Evolutionary conservation across 2,797 vertebrate genomes (phyloP).

Genomic region (Chelon auratus): DNA sequence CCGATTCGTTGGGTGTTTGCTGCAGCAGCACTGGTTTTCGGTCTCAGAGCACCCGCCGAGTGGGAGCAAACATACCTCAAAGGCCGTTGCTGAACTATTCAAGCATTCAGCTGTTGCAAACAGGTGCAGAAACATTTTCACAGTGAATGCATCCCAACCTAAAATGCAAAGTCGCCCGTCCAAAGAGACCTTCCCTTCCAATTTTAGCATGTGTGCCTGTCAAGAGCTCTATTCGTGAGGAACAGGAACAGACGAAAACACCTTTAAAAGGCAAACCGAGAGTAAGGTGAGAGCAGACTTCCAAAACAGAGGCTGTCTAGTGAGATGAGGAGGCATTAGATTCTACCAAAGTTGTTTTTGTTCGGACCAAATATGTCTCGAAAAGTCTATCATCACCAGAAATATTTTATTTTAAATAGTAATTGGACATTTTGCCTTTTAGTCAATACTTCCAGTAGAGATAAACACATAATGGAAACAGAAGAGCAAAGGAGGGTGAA

Average conservation of each 20-base stretch:
- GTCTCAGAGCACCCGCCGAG: slow-evolving; percentile 14
- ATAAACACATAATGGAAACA: neutral
- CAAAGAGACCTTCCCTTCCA: slow-evolving; percentile 40
- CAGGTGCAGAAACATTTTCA: slow-evolving; percentile 44
- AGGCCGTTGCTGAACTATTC: slow-evolving; percentile 16
- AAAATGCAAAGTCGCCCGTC: slow-evolving; percentile 54
- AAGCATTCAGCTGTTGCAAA: slow-evolving; percentile 52
- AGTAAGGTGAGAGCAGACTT: slow-evolving; percentile 8
- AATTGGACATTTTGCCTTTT: neutral
- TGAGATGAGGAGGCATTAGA: neutral
- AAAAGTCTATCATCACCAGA: too few relatives aligned
- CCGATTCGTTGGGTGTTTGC: slow-evolving; percentile 22
- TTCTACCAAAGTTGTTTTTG: neutral
- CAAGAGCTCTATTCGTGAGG: slow-evolving; percentile 30
- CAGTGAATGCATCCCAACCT: slow-evolving; percentile 34
- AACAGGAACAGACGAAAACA: slow-evolving; percentile 26
- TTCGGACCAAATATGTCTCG: too few relatives aligned
- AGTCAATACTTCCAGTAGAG: neutral
- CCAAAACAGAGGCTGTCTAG: neutral
- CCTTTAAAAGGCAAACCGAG: slow-evolving; percentile 5
- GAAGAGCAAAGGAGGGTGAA: too few relatives aligned
- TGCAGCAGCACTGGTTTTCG: slow-evolving; percentile 29
- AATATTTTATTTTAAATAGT: neutral
- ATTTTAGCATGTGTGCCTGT: slow-evolving; percentile 31
- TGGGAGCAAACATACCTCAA: slow-evolving; percentile 24